These are phyloP conservation scores for Neocrepidodera transversa DNA, from an alignment of 2,888 invertebrate genomes.

Conservation along the genomic window DNA sequence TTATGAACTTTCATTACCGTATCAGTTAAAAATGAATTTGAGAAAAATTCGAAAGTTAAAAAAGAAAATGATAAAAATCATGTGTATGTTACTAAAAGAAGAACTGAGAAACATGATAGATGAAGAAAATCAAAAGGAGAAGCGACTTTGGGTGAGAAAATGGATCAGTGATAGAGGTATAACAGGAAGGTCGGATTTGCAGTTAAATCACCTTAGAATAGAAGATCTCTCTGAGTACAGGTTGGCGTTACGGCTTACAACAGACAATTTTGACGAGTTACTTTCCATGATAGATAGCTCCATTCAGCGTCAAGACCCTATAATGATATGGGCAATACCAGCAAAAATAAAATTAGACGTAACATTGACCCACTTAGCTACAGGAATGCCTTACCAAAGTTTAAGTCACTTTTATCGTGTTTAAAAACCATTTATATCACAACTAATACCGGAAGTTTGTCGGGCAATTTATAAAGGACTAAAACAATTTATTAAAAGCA, in stretches of 20 bases:
- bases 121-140: slow-evolving; percentile 4
- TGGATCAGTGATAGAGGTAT: slow-evolving; percentile 6
- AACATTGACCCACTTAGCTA: slow-evolving; percentile 46
- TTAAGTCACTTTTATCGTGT: too few relatives aligned
- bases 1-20: too few relatives aligned
- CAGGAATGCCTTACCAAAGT: slow-evolving; percentile 42
- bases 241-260: slow-evolving; percentile 8
- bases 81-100: slow-evolving; percentile 6
- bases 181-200: neutral
- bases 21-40: neutral
- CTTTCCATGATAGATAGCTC: neutral
- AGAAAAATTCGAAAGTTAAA: neutral
- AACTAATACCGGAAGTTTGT: slow-evolving; percentile 44
- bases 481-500: slow-evolving; percentile 2
- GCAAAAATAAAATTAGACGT: slow-evolving; percentile 48
- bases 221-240: slow-evolving; percentile 15
- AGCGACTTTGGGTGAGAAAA: too few relatives aligned
- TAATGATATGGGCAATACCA: slow-evolving; percentile 47
- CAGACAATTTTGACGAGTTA: slow-evolving; percentile 8
- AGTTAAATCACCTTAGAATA: slow-evolving; percentile 3
- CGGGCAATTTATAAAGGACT: slow-evolving; percentile 34
- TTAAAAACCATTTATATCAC: slow-evolving; percentile 36
- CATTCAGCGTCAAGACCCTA: slow-evolving; percentile 34
- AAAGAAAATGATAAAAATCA: neutral
- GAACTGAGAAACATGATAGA: neutral